Base-by-base conservation (phyloP, 2,113 vertebrate genomes). In the Amphilophus citrinellus region DNA sequence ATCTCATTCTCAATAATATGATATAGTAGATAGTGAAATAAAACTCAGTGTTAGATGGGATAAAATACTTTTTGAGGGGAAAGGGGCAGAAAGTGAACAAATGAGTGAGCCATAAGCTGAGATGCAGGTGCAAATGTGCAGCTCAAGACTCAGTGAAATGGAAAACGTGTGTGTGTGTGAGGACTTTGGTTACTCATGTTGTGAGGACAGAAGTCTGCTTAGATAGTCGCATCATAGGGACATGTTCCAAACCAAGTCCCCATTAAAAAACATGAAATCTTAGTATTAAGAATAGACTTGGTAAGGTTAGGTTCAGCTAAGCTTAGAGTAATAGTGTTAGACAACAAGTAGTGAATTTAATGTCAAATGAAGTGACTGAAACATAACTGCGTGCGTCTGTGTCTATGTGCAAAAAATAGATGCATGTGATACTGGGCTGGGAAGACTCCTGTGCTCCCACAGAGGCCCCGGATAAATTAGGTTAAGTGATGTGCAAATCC, bases 401-500 rank as follows among this genome's bases (percentile, higher is more conserved):
- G 65, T 22, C 7, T 57, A 9, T 13, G 57, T 73, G 44, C 44
- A 53, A 78, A 86, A 37, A 84, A 82, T 81, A 78, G 76, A 76
- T 75, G 63, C 11, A 47, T 87, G 84, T 65, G 86, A 80, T 81
- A 62, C 53, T 77, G 8, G 24, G 62, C 59, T 60, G 79, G 73
- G 75, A 87, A 35, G 73, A 78, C 58, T 91, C 66, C 50, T 80
- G 65, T 18, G 53, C 79, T 90, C 84, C 88, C 75, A 83, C 14
- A 88, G 73, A 86, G 76, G 59, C 77, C 79, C 60, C 79, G 80
- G 57, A 90, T 87, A 80, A 91, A 88, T 94, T 84, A 85, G 84
- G 91, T 90, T 91, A 91, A 92, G 90, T 77, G 79, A 79, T 79
- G 87, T 89, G 87, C 79, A 87, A 93, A 91, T 89, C 87, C 83